Base-by-base conservation (phyloP, 2,113 vertebrate genomes). In the Garra rufa region DNA sequence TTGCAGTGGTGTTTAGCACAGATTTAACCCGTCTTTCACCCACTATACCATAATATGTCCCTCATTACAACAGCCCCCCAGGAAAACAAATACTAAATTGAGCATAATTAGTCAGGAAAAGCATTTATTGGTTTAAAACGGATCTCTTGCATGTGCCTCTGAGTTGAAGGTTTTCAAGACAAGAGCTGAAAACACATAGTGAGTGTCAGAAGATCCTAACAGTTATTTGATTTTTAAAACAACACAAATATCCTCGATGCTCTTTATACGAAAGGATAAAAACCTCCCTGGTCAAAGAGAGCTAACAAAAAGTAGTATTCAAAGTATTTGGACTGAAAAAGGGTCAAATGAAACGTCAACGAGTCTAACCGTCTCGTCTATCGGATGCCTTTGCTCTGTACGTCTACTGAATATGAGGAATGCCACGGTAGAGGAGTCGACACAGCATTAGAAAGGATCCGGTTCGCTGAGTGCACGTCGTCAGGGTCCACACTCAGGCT, bases 131-230 rank as follows among this genome's bases (percentile, higher is more conserved):
- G 67, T 84, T 88, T 89, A 76, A 76, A 57, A 85, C 82, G 71
- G 86, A 83, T 84, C 57, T 84, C 65, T 87, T 79, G 15, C 82
- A 70, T 85, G 87, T 85, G 80, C 78, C 87, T 88, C 81, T 85
- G 83, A 81, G 80, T 79, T 30, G 75, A 52, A n/a, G 77, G 79
- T 67, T 80, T 87, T 92, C 83, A 87, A 81, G 76, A 90, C 84
- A 87, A 43, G 83, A 91, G 88, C 84, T 74, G 87, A 89, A 89
- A 89, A 90, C 88, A 91, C 76, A 85, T 82, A 86, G 84, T 88
- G 84, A 89, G 87, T 82, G 89, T 92, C 92, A 94, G 92, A 90
- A 92, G 90, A 89, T 89, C 87, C 89, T 93, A 92, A 91, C 65
- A 88, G 84, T 86, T 90, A 92, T 86, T 90, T 87, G n/a, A 80